Conservation (phyloP, 2,888 invertebrate species). For the Sipunculus nudus region DNA sequence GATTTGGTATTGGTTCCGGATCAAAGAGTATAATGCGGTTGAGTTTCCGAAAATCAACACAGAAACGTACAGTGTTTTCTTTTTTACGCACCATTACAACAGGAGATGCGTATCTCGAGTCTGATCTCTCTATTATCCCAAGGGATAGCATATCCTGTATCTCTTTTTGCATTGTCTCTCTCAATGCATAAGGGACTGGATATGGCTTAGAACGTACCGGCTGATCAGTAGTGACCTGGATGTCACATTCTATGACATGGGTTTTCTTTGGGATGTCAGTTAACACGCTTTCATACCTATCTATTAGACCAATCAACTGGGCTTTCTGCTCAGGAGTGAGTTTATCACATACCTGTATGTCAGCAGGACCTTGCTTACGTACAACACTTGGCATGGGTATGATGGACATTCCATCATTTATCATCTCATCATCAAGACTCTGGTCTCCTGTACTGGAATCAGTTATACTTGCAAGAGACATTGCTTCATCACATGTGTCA, state of each 20-base stretch:
- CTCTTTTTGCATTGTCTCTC: not conserved
- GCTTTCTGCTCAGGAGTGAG: too few relatives aligned
- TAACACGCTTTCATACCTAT: not conserved
- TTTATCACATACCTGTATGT: too few relatives aligned
- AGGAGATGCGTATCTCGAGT: not conserved
- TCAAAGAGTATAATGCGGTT: not conserved
- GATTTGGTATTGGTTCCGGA: not conserved
- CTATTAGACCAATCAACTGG: too few relatives aligned
- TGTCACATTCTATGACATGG: not conserved
- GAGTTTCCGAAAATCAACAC: not conserved
- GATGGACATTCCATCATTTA: too few relatives aligned
- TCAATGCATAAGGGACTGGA: not conserved
- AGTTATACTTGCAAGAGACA: too few relatives aligned
- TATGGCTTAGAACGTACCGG: not conserved
- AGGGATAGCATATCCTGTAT: not conserved
- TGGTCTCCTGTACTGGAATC: too few relatives aligned
- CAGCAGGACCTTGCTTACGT: too few relatives aligned
- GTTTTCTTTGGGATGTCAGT: not conserved
- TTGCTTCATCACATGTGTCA: too few relatives aligned
- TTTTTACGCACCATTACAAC: not conserved
- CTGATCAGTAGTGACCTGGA: not conserved
- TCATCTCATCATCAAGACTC: too few relatives aligned
- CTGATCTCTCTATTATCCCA: not conserved
- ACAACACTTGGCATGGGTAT: too few relatives aligned
- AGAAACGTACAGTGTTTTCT: not conserved